A percentile compares a stretch with the other conserved stretches of the same genome.
phyloP scores from a whole-genome alignment of 2,113 vertebrate genomes.

The Clarias gariepinus region DNA sequence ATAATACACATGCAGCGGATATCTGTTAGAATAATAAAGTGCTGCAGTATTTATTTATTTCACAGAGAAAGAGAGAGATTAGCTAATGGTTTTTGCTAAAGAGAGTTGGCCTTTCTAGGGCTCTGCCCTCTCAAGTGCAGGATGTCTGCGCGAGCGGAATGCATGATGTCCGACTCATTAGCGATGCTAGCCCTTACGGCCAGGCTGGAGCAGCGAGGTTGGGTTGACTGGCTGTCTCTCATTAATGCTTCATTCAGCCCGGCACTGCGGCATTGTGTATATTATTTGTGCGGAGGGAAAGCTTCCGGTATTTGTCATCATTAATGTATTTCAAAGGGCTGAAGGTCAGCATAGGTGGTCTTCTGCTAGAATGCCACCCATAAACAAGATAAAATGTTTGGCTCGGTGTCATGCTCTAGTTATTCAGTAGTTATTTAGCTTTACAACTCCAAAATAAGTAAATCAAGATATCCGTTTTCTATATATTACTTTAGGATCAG shows the following conservation, averaged over 20 bases:
- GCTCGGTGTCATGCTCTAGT: constrained; percentile 8
- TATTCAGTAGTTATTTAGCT: background rate
- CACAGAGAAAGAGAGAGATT: too few relatives aligned
- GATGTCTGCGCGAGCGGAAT: constrained; percentile 38
- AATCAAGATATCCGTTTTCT: background rate
- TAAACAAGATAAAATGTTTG: constrained; percentile 4
- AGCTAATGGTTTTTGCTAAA: background rate
- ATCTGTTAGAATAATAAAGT: background rate
- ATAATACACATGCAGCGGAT: background rate
- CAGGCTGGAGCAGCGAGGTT: constrained; percentile 9
- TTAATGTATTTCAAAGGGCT: constrained; percentile 53
- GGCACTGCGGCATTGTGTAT: constrained; percentile 37
- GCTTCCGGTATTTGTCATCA: constrained; percentile 60
- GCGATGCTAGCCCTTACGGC: constrained; percentile 18
- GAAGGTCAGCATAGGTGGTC: constrained; percentile 55
- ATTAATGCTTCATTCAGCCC: constrained; percentile 53
- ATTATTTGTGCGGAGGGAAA: constrained; percentile 49
- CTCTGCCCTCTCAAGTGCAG: constrained; percentile 7
- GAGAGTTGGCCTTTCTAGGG: background rate
- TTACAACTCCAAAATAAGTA: background rate
- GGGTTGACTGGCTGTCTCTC: constrained; percentile 20
- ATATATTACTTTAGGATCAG: background rate
- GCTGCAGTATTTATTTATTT: background rate
- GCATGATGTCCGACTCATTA: constrained; percentile 49
- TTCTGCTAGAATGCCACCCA: background rate